A percentile compares a stretch with the other conserved stretches of the same genome.
These are phyloP conservation scores for Spodoptera exigua DNA, from an alignment of 2,888 invertebrate genomes.

Conservation along the genomic window DNA sequence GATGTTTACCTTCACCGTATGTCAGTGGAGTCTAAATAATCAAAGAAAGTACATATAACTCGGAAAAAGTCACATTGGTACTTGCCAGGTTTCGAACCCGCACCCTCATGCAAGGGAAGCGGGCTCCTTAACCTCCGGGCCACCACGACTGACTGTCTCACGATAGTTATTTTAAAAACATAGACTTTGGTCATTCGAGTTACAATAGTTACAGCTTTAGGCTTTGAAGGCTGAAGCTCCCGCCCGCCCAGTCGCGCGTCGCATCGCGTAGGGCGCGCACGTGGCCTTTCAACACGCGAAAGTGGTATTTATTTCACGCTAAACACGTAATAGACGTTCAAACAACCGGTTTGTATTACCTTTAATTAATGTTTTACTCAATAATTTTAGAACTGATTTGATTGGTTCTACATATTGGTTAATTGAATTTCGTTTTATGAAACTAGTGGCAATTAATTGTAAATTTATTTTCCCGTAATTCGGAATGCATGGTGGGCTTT, in stretches of 20 bases:
- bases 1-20: no score
- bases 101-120: no score
- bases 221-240: constrained; percentile 50
- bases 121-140: no score
- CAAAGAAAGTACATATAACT: no score
- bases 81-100: no score
- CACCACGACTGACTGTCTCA: neutral
- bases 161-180: no score
- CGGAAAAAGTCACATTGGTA: no score
- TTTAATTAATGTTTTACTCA: constrained; percentile 26
- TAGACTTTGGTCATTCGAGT: constrained; percentile 50
- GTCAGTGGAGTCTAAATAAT: no score
- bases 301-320: constrained; percentile 10
- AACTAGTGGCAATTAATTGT: constrained; percentile 8
- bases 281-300: constrained; percentile 18
- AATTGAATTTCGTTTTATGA: constrained; percentile 8
- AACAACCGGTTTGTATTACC: constrained; percentile 51
- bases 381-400: constrained; percentile 16
- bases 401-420: constrained; percentile 18
- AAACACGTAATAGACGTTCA: constrained; percentile 5
- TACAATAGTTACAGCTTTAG: constrained; percentile 45
- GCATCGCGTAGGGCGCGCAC: constrained; percentile 50
- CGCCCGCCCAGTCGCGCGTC: constrained; percentile 59
- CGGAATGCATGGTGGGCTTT: neutral
- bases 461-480: neutral